Evolutionary conservation across 2,113 vertebrate genomes (phyloP).

Genomic region (Sula dactylatra): DNA sequence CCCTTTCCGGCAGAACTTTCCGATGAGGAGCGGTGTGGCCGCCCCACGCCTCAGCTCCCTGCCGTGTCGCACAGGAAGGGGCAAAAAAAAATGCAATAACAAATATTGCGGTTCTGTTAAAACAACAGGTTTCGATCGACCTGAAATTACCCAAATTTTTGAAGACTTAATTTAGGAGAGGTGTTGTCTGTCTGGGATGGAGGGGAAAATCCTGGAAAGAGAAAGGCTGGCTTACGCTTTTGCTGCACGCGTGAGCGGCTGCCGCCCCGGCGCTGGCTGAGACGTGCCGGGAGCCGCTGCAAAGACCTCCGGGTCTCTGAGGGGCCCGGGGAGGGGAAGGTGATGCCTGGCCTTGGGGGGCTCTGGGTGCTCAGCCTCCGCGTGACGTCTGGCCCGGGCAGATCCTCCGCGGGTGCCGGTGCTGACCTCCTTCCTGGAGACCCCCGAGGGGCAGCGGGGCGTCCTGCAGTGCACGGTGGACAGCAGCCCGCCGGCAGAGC

Average conservation of each 20-base stretch:
- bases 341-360: fast-evolving
- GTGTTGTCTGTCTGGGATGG: not conserved
- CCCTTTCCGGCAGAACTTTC: not conserved
- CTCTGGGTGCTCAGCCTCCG: not conserved
- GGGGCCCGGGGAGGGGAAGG: no score
- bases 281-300: not conserved
- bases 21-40: fast-evolving
- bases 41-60: not conserved
- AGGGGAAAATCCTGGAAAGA: not conserved
- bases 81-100: no score
- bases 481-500: constrained; percentile 61
- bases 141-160: not conserved
- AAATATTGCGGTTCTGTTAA: not conserved
- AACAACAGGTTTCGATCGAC: not conserved
- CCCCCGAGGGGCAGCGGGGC: not conserved
- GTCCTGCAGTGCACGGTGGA: constrained; percentile 67
- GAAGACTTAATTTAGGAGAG: not conserved
- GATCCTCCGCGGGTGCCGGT: constrained; percentile 47
- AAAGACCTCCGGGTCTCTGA: fast-evolving
- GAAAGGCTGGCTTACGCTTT: not conserved
- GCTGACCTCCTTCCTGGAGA: constrained; percentile 60
- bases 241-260: no score
- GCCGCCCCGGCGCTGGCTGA: not conserved
- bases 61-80: no score
- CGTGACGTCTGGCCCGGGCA: not conserved